Evolutionary conservation across 2,797 vertebrate genomes (phyloP).

Genomic region (Cephalopachus bancanus): DNA sequence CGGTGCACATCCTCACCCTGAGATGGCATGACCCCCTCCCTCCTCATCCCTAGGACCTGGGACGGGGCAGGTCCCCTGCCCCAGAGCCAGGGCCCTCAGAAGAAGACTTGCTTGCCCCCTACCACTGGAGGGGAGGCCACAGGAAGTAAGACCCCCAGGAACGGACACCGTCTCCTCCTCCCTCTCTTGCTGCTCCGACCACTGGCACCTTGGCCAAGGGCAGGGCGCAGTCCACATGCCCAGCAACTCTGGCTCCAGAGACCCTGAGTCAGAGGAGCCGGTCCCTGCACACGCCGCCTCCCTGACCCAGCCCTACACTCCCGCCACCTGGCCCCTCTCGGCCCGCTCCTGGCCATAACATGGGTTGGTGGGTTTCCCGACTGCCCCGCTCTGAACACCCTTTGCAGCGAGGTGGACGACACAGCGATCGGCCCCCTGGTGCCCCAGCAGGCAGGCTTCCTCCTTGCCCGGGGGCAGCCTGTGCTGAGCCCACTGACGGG

Average conservation of each 20-base stretch:
- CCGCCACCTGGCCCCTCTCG: neutral
- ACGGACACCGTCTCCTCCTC: neutral
- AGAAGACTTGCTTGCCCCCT: neutral
- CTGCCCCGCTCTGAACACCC: too few relatives aligned
- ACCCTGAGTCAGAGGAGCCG: neutral
- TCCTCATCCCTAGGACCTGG: neutral
- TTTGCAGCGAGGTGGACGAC: neutral
- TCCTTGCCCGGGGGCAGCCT: neutral
- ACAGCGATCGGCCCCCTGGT: too few relatives aligned
- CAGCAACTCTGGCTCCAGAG: neutral
- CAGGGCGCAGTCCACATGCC: neutral
- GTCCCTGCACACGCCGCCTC: neutral
- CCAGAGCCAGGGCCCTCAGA: neutral
- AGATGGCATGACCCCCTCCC: neutral
- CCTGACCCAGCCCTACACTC: neutral
- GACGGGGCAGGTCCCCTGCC: neutral
- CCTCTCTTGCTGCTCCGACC: neutral
- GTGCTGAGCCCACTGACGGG: neutral
- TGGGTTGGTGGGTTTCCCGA: neutral
- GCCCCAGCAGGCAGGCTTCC: neutral
- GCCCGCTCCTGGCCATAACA: neutral
- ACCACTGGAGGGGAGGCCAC: neutral
- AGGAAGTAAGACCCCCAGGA: neutral
- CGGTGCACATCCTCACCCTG: neutral
- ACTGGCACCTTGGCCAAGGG: neutral